Evolutionary conservation across 1,140 invertebrate genomes (phyloP).

Genomic region (Glossosoma conforme): DNA sequence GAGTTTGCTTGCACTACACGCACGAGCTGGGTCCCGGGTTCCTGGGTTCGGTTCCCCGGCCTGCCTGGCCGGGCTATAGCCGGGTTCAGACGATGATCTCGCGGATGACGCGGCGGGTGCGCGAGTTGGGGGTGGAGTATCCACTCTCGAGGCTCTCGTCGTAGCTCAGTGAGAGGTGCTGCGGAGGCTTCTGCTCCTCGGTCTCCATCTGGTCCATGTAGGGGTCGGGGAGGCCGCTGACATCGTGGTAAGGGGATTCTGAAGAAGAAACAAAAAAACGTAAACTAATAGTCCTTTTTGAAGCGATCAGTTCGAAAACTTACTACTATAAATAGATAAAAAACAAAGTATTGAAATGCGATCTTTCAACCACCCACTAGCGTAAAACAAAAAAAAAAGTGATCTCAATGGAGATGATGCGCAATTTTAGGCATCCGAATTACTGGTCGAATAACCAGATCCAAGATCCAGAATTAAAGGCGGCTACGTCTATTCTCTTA

Average conservation of each 20-base stretch:
- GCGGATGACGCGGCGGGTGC: conserved; percentile 81
- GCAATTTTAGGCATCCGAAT: no score
- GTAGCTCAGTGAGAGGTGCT: conserved; percentile 80
- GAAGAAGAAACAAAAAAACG: conserved; percentile 39
- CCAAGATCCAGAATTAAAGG: no score
- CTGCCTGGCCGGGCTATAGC: conserved; percentile 27
- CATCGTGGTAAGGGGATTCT: conserved; percentile 91
- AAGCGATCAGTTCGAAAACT: no score
- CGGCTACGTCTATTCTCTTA: no score
- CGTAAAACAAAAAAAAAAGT: no score
- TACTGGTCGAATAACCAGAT: no score
- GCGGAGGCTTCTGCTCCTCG: conserved; percentile 65
- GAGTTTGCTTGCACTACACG: conserved; percentile 19
- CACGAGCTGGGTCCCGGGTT: conserved; percentile 6
- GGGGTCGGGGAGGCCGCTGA: conserved; percentile 82
- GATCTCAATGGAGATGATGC: no score
- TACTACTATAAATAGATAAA: conserved; percentile 9
- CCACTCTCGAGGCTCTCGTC: conserved; percentile 89
- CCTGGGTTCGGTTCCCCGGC: background rate
- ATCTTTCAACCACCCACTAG: no score
- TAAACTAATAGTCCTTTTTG: no score
- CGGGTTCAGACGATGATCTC: conserved; percentile 86
- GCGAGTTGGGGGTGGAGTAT: conserved; percentile 88
- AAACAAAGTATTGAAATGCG: conserved; percentile 5
- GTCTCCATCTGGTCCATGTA: conserved; percentile 76